Percentiles rank a stretch among this genome's conserved stretches.
Evolutionary conservation across 2,113 vertebrate genomes (phyloP).

Genomic region (Eulemur rufifrons): DNA sequence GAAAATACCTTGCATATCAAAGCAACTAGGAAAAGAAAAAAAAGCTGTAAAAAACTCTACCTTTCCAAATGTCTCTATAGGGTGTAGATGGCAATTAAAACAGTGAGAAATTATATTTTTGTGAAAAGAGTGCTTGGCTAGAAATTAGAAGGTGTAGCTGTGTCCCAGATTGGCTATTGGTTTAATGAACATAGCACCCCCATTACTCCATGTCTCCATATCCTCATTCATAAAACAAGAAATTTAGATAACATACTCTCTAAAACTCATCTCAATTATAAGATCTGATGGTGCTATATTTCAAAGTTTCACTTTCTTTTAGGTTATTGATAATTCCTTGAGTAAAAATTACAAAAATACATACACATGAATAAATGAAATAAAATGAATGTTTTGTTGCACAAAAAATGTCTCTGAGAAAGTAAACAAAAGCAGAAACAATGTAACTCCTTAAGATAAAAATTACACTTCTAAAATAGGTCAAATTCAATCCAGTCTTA

Average conservation of each 20-base stretch:
- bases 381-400: background rate
- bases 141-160: background rate
- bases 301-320: background rate
- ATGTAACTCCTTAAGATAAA: background rate
- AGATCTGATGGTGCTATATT: background rate
- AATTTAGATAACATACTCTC: background rate
- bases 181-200: background rate
- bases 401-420: background rate
- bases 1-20: background rate
- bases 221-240: background rate
- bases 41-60: background rate
- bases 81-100: background rate
- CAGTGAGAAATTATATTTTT: background rate
- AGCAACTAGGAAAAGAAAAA: background rate
- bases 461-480: background rate
- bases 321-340: background rate
- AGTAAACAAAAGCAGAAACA: background rate
- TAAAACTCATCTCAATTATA: background rate
- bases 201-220: background rate
- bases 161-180: background rate
- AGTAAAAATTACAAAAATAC: background rate
- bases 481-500: constrained; percentile 8
- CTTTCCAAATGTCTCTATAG: background rate
- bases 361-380: background rate
- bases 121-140: background rate